These are phyloP conservation scores for Tribolium castaneum DNA, from an alignment of 1,140 invertebrate genomes.

Conservation along the genomic window DNA sequence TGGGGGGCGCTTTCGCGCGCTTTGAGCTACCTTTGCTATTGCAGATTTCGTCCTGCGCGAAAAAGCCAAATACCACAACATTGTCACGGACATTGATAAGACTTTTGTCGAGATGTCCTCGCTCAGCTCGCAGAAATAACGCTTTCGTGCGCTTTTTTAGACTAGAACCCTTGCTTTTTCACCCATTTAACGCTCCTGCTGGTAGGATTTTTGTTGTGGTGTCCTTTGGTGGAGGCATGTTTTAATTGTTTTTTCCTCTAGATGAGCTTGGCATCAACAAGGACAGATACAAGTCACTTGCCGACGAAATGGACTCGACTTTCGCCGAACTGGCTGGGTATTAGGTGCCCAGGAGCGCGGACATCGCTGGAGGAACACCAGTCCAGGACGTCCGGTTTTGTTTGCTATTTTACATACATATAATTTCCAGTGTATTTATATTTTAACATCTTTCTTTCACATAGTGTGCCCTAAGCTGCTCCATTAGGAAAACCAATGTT, in stretches of 20 bases:
- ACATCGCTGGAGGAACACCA: background rate
- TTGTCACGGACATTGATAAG: conserved; percentile 98
- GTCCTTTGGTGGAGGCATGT: no score
- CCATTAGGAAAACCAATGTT: conserved; percentile 19
- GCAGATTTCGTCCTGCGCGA: conserved; percentile 93
- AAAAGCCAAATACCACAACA: conserved; percentile 96
- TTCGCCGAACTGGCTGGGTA: conserved; percentile 95
- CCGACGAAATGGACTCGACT: conserved; percentile 97
- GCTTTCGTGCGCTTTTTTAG: conserved; percentile 4
- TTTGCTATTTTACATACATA: background rate
- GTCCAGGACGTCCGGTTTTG: background rate
- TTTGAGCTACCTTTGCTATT: conserved; percentile 48
- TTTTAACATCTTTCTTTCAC: conserved; percentile 23
- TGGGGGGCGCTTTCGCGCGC: no score
- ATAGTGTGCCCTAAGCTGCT: conserved; percentile 26
- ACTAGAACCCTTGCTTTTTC: background rate
- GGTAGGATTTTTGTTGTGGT: conserved; percentile 1
- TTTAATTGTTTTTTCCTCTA: conserved; percentile 65
- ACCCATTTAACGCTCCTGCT: background rate
- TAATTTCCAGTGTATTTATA: conserved; percentile 24
- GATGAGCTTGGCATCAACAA: conserved; percentile 99
- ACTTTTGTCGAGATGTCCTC: conserved; percentile 84
- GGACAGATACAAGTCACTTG: conserved; percentile 97
- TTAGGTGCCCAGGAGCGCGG: conserved; percentile 63
- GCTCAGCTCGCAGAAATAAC: conserved; percentile 58